A percentile compares a stretch with the other conserved stretches of the same genome.
Evolutionary conservation across 2,113 vertebrate genomes (phyloP).

Genomic region (Dromas ardeola): DNA sequence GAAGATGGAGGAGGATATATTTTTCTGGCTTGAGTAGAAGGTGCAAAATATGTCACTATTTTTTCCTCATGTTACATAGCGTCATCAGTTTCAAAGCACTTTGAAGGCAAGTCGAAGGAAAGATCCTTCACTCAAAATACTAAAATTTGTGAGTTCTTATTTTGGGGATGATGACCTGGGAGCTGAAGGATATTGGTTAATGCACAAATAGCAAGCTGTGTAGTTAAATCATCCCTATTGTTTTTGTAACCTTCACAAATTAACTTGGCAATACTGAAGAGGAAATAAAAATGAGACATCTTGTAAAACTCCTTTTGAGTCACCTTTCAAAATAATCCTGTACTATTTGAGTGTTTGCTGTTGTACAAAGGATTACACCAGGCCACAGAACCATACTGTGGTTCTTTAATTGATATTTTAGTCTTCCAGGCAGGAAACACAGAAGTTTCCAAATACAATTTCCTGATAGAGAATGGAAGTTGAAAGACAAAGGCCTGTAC

Average conservation of each 20-base stretch:
- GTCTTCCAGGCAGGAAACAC: background rate
- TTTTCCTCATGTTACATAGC: background rate
- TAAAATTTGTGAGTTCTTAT: background rate
- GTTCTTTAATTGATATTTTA: background rate
- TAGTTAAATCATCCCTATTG: background rate
- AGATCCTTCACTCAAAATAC: background rate
- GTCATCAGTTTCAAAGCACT: background rate
- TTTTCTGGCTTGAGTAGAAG: background rate
- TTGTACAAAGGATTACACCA: background rate
- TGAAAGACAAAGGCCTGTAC: background rate
- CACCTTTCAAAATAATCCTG: background rate
- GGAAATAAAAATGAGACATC: background rate
- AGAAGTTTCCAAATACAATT: background rate
- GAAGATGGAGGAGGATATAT: background rate
- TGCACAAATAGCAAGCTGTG: background rate
- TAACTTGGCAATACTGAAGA: background rate
- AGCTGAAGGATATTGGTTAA: background rate
- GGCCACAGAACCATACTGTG: background rate
- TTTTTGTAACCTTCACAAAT: constrained; percentile 6
- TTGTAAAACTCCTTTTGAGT: background rate
- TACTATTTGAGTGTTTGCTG: background rate
- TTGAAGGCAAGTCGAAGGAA: background rate
- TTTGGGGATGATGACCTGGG: background rate
- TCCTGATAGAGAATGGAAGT: background rate
- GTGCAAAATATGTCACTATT: background rate